Percentiles rank a stretch among this genome's conserved stretches.
Evolutionary conservation across 2,888 invertebrate genomes (phyloP).

Genomic region (Himalopsyche anomala): DNA sequence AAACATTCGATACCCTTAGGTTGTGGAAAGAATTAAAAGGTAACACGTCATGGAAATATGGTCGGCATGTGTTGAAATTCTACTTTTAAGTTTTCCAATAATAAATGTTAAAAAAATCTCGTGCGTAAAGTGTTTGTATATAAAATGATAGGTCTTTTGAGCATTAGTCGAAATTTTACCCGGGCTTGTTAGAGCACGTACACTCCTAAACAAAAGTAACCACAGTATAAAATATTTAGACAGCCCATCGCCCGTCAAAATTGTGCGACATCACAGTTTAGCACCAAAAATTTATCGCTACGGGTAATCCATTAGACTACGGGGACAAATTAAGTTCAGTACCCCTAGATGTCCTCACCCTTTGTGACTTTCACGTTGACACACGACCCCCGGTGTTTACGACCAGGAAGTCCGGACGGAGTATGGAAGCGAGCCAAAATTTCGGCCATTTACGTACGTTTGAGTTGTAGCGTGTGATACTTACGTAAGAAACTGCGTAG

Average conservation of each 20-base stretch:
- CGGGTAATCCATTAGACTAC: slow-evolving; percentile 10
- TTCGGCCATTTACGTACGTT: slow-evolving; percentile 11
- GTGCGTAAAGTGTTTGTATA: no score
- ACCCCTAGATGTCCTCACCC: slow-evolving; percentile 26
- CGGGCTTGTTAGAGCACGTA: no score
- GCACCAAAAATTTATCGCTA: slow-evolving; percentile 10
- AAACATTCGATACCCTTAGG: no score
- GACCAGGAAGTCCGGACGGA: slow-evolving; percentile 13
- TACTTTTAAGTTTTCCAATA: no score
- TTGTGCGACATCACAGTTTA: not conserved
- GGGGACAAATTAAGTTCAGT: slow-evolving; percentile 26
- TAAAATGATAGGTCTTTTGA: no score
- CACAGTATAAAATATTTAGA: no score
- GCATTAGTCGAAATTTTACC: no score
- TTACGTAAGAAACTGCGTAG: slow-evolving; percentile 8
- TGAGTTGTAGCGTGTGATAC: not conserved
- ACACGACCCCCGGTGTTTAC: slow-evolving; percentile 30
- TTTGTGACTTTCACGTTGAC: not conserved
- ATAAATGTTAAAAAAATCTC: no score
- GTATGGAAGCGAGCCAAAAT: slow-evolving; percentile 29
- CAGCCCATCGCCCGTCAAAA: slow-evolving; percentile 5
- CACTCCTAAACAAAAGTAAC: no score
- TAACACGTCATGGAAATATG: no score
- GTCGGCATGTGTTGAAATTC: no score
- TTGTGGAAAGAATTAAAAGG: no score